These are phyloP conservation scores for Scylla paramamosain DNA, from an alignment of 1,140 invertebrate species.

Conservation along the genomic window DNA sequence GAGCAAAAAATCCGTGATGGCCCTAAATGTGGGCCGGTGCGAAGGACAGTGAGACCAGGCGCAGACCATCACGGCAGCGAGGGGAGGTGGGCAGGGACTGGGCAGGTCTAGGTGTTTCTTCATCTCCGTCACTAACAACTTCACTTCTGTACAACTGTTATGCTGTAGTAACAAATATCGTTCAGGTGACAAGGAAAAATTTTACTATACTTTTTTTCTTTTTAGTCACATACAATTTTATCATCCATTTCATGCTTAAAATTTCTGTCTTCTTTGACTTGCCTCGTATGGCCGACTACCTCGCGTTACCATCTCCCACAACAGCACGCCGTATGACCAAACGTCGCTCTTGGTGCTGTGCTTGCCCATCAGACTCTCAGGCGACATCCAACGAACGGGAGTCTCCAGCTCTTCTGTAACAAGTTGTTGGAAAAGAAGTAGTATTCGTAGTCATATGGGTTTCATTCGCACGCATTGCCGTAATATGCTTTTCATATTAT, in stretches of 20 bases:
- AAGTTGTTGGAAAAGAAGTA: not conserved
- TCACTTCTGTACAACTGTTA: not conserved
- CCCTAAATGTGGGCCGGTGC: constrained; percentile 8
- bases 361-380: not conserved
- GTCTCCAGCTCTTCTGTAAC: not conserved
- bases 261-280: not conserved
- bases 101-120: not conserved
- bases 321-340: constrained; percentile 56
- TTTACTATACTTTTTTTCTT: no score
- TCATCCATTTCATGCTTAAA: no score
- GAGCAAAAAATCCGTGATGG: not conserved
- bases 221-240: no score
- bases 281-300: constrained; percentile 28
- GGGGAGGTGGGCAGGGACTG: not conserved
- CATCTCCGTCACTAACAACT: not conserved
- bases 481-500: no score
- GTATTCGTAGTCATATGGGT: not conserved
- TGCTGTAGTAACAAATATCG: no score
- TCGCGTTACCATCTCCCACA: constrained; percentile 52
- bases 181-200: no score
- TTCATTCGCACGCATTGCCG: not conserved
- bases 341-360: constrained; percentile 43
- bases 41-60: not conserved
- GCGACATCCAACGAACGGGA: constrained; percentile 79
- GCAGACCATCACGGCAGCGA: not conserved